Percentiles rank a stretch among this genome's conserved stretches.
These are phyloP conservation scores for Macrocentrus cingulum DNA, from an alignment of 1,140 invertebrate species.

Conservation along the genomic window DNA sequence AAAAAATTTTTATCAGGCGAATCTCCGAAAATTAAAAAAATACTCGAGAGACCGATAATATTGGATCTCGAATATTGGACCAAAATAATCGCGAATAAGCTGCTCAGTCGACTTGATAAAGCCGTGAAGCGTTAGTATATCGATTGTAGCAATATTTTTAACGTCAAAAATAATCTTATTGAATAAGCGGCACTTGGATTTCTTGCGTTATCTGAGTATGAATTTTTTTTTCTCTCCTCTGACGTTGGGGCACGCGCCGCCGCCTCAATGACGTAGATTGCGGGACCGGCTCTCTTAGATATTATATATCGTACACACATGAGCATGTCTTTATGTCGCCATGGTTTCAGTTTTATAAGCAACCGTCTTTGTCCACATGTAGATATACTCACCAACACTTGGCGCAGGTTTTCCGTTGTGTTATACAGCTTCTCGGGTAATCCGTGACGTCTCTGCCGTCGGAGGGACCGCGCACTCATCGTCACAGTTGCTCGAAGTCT, in stretches of 20 bases:
- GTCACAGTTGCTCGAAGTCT: not conserved
- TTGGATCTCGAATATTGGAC: too few species aligned
- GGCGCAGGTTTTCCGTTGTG: not conserved
- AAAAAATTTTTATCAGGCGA: too few species aligned
- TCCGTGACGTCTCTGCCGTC: not conserved
- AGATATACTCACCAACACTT: not conserved
- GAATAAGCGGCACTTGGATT: not conserved
- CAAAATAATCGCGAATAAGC: too few species aligned
- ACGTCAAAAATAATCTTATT: not conserved
- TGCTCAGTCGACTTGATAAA: too few species aligned
- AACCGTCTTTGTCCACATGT: too few species aligned
- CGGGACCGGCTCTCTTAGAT: constrained; percentile 11
- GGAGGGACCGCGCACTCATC: too few species aligned
- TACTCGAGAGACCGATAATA: too few species aligned
- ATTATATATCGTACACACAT: constrained; percentile 9
- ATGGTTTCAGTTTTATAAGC: too few species aligned
- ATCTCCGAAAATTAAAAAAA: too few species aligned
- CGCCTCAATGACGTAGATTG: constrained; percentile 21
- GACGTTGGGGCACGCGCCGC: constrained; percentile 18
- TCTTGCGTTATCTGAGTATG: not conserved
- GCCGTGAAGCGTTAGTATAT: too few species aligned
- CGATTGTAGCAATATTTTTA: too few species aligned
- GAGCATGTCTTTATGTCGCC: too few species aligned
- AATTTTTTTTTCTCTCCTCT: not conserved
- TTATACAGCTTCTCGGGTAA: not conserved